phyloP scores from a whole-genome alignment of 2,797 vertebrate species.

The Hylomyscus alleni region DNA sequence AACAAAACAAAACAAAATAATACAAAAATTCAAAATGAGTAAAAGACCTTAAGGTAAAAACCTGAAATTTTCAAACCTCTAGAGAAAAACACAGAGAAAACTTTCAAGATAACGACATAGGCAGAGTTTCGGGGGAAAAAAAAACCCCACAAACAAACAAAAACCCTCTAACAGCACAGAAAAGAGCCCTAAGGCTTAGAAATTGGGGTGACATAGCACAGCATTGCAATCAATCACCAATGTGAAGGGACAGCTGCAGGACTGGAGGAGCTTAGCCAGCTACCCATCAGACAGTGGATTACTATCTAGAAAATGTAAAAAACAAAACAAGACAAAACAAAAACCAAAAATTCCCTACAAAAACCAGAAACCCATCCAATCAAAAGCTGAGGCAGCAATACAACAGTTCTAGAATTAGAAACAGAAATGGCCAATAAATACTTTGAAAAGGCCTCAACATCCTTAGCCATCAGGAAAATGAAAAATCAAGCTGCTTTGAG shows the following conservation, averaged over 20 bases:
- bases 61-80: neutral
- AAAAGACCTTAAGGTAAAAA: neutral
- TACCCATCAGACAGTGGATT: neutral
- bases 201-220: neutral
- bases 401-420: neutral
- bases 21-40: neutral
- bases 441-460: neutral
- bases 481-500: neutral
- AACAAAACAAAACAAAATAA: neutral
- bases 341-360: no score
- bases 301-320: neutral
- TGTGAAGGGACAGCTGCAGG: neutral
- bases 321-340: no score
- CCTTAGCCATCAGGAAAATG: neutral
- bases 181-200: neutral
- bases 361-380: neutral
- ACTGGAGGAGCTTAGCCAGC: neutral
- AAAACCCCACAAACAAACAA: neutral
- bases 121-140: neutral
- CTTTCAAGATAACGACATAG: neutral
- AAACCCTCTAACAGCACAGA: neutral
- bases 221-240: neutral
- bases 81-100: neutral
- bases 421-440: neutral
- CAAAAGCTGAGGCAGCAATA: neutral